These are phyloP conservation scores for Trachelus iudaicus DNA, from an alignment of 2,888 invertebrate species.

Conservation along the genomic window DNA sequence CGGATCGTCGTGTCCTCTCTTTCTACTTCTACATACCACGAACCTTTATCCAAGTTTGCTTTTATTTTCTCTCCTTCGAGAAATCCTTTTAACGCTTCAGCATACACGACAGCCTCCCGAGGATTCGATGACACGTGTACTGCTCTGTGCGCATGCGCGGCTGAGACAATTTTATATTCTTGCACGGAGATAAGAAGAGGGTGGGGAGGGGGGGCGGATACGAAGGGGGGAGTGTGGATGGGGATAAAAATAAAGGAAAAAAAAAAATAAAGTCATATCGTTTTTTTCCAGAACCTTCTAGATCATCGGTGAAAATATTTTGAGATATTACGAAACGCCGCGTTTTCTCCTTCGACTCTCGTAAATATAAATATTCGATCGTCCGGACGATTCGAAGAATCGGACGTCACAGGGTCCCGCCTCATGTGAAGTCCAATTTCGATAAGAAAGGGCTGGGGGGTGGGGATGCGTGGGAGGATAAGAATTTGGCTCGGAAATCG, in stretches of 20 bases:
- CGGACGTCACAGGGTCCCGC: background rate
- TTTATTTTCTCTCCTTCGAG: background rate
- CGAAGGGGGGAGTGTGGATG: too few species aligned
- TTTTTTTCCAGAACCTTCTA: background rate
- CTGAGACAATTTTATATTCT: background rate
- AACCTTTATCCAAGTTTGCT: too few species aligned
- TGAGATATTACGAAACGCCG: background rate
- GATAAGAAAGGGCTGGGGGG: background rate
- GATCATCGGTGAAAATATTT: background rate
- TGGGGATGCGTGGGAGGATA: fast-evolving
- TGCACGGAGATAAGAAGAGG: too few species aligned
- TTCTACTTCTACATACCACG: background rate
- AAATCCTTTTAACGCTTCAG: background rate
- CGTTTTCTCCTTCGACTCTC: background rate
- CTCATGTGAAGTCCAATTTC: background rate
- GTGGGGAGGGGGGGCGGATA: fast-evolving
- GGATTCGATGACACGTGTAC: too few species aligned
- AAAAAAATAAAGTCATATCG: background rate
- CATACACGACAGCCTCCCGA: too few species aligned
- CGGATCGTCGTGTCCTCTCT: background rate
- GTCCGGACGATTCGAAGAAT: background rate
- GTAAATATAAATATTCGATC: background rate
- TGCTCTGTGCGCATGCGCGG: background rate
- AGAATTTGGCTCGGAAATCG: background rate
- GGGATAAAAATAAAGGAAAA: too few species aligned